A percentile compares a stretch with the other conserved stretches of the same genome.
phyloP scores from a whole-genome alignment of 2,888 invertebrate species.

The Sceliomorpha sp. region DNA sequence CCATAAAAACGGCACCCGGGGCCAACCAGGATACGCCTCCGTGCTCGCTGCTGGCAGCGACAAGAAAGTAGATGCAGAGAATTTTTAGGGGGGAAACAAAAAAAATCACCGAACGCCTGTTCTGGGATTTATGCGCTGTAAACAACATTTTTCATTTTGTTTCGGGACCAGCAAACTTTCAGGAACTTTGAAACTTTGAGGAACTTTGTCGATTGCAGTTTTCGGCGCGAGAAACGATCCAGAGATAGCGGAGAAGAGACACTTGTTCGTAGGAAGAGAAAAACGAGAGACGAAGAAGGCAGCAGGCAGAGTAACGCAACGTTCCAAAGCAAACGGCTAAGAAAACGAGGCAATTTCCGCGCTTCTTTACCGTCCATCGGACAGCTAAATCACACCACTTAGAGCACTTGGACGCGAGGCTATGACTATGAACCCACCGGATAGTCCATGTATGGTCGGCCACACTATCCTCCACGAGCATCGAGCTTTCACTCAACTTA shows the following conservation, averaged over 20 bases:
- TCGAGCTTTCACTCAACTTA: constrained; percentile 76
- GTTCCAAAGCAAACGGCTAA: constrained; percentile 51
- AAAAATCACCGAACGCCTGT: too few relatives aligned
- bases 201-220: too few relatives aligned
- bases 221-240: too few relatives aligned
- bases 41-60: constrained; percentile 18
- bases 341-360: constrained; percentile 66
- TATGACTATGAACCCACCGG: constrained; percentile 40
- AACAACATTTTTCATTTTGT: too few relatives aligned
- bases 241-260: too few relatives aligned
- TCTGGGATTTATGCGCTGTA: too few relatives aligned
- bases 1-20: constrained; percentile 63
- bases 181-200: too few relatives aligned
- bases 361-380: constrained; percentile 67
- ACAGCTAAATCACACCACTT: constrained; percentile 76
- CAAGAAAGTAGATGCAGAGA: constrained; percentile 24
- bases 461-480: constrained; percentile 43
- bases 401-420: constrained; percentile 57
- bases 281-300: constrained; percentile 9
- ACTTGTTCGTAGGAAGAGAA: constrained; percentile 17
- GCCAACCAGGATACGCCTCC: constrained; percentile 47
- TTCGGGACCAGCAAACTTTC: too few relatives aligned
- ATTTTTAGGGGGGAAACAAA: constrained; percentile 44
- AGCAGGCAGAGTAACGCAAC: too few relatives aligned
- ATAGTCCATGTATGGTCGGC: constrained; percentile 43